Evolutionary conservation across 2,888 invertebrate species (phyloP).

Genomic region (Gisinianus flammeolus): DNA sequence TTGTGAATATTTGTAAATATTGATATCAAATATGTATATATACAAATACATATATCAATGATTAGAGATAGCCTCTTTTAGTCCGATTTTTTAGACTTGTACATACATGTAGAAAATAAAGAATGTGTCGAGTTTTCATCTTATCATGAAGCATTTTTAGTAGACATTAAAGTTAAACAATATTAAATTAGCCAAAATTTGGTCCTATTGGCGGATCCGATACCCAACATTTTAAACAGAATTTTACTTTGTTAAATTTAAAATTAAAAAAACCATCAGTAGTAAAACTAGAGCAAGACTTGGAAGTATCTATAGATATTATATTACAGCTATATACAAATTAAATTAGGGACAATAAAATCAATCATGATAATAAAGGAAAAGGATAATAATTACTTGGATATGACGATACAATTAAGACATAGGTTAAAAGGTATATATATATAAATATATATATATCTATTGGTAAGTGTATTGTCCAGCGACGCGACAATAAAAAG

Average conservation of each 20-base stretch:
- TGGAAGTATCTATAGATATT: not conserved
- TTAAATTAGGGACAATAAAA: not conserved
- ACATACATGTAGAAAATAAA: too few species aligned
- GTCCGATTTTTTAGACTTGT: too few species aligned
- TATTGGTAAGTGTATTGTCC: conserved; percentile 31
- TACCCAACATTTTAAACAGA: not conserved
- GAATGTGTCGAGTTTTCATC: too few species aligned
- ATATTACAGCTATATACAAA: too few species aligned
- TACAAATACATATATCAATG: not conserved
- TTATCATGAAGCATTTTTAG: too few species aligned
- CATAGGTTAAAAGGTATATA: not conserved
- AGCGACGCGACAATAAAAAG: conserved; percentile 33
- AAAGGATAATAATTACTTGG: not conserved
- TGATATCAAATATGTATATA: not conserved
- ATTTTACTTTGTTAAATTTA: not conserved
- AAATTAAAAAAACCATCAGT: not conserved
- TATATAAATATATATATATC: not conserved
- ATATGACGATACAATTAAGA: not conserved
- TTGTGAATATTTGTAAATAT: conserved; percentile 38
- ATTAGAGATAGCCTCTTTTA: too few species aligned
- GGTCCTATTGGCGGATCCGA: not conserved
- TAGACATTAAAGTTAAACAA: not conserved
- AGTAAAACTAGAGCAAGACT: not conserved
- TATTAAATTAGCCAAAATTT: not conserved
- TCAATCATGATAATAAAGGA: not conserved